Evolutionary conservation across 2,888 invertebrate species (phyloP).

Genomic region (Petrophora chlorosata): DNA sequence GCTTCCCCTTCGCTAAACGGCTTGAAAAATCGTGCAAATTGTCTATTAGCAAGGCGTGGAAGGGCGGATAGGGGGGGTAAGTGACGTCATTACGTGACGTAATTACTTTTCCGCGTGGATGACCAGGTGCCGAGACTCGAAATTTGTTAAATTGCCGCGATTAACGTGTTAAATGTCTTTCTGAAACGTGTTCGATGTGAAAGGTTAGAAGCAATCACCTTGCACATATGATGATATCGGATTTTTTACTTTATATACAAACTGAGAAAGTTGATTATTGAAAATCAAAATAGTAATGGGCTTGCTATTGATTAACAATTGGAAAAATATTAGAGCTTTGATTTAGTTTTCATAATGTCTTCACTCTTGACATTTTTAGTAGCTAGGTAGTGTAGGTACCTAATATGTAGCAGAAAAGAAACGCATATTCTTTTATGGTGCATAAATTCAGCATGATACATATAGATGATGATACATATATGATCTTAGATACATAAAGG

Average conservation of each 20-base stretch:
- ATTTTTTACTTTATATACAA: constrained; percentile 12
- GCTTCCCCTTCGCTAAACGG: constrained; percentile 48
- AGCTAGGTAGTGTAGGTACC: too few species aligned
- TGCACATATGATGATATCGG: constrained; percentile 14
- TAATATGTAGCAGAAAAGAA: too few species aligned
- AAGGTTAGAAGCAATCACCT: constrained; percentile 46
- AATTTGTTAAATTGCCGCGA: constrained; percentile 79
- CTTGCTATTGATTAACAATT: too few species aligned
- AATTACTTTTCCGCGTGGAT: constrained; percentile 82
- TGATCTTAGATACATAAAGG: too few species aligned
- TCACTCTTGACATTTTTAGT: too few species aligned
- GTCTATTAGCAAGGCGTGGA: constrained; percentile 67
- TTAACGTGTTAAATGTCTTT: constrained; percentile 80
- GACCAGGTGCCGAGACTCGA: constrained; percentile 63
- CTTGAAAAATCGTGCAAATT: constrained; percentile 72
- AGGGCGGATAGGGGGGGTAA: constrained; percentile 61
- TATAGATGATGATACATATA: too few species aligned
- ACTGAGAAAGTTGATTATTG: background rate
- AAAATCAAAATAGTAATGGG: too few species aligned
- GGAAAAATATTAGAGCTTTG: too few species aligned
- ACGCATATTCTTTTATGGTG: too few species aligned
- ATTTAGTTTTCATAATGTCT: too few species aligned
- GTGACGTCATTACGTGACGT: constrained; percentile 80
- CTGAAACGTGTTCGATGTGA: constrained; percentile 56
- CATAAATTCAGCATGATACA: too few species aligned